phyloP scores from a whole-genome alignment of 2,797 vertebrate species.

The Dicrostonyx torquatus region DNA sequence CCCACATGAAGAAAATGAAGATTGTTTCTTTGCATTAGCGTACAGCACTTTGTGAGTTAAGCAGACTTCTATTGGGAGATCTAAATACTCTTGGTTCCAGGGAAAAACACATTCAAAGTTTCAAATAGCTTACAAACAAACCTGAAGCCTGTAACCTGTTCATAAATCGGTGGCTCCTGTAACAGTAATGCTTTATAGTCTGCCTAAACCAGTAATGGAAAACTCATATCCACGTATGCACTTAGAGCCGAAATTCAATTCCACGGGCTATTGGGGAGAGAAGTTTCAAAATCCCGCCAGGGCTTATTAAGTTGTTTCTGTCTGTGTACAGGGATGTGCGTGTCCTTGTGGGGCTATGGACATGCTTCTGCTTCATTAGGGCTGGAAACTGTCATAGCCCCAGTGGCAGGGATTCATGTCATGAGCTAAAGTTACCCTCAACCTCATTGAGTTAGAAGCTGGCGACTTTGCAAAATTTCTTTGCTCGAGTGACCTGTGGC shows the following conservation, averaged over 20 bases:
- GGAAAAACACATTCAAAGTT: conserved; percentile 37
- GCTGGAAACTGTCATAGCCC: background rate
- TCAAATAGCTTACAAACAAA: conserved; percentile 47
- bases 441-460: background rate
- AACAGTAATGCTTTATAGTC: conserved; percentile 47
- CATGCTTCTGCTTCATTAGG: background rate
- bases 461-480: background rate
- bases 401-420: background rate
- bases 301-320: background rate
- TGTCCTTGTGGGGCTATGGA: fast-evolving
- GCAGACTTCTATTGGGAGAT: background rate
- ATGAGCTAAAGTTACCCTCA: background rate
- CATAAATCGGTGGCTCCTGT: conserved; percentile 36
- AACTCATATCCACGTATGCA: background rate
- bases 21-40: background rate
- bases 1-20: background rate
- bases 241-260: conserved; percentile 65
- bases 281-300: conserved; percentile 54
- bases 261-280: conserved; percentile 1
- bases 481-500: background rate
- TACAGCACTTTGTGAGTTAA: background rate
- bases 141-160: conserved; percentile 44
- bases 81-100: conserved; percentile 21
- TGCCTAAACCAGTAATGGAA: conserved; percentile 63
- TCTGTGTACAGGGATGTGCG: background rate